Evolutionary conservation across 2,888 invertebrate species (phyloP), one percentile per base, ranked within the genome.

Genomic region (Shargacucullia verbasci): DNA sequence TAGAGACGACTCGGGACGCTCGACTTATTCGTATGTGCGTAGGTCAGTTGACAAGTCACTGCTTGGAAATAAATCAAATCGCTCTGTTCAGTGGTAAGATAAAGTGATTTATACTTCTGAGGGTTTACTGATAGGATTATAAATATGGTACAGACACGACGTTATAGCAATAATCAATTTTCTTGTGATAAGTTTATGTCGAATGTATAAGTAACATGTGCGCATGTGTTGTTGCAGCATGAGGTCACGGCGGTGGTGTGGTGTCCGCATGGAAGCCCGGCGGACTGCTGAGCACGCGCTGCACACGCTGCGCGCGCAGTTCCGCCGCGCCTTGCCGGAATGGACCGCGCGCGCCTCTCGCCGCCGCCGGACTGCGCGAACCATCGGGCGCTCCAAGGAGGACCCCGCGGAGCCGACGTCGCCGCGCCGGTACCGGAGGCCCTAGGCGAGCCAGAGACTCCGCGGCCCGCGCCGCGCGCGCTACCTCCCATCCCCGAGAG

Each of bases 231-330:
- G 74, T 91, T 89, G 4, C 91, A 94, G 93, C 92, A 94, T 94
- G 93, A 94, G 90, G 92, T 92, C 92, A 85, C 89, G 90, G 83
- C 88, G 90, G 88, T 81, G 88, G 84, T 87, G 92, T 86, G 87
- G 89, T 86, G 84, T 83, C 90, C 93, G 93, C 91, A 93, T 92
- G 93, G 92, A 89, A 92, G 92, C 88, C 85, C 85, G 88, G 89
- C 89, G 90, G 80, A 79, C 85, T 87, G 91, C 83, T 92, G 87
- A 89, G 66, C 80, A 79, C 80, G 89, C 90, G 90, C 86, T 87
- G 89, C 88, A 86, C 82, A 73, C 86, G 87, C 78, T 87, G 89
- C 90, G 88, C 80, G 88, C 87, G 83, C 88, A 86, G 74, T 83
- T 82, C 71, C 88, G 90, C 78, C 90, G 90, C 81, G 82, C 87